These are phyloP conservation scores for Sesamia nonagrioides DNA, from an alignment of 1,140 invertebrate genomes.

Conservation along the genomic window DNA sequence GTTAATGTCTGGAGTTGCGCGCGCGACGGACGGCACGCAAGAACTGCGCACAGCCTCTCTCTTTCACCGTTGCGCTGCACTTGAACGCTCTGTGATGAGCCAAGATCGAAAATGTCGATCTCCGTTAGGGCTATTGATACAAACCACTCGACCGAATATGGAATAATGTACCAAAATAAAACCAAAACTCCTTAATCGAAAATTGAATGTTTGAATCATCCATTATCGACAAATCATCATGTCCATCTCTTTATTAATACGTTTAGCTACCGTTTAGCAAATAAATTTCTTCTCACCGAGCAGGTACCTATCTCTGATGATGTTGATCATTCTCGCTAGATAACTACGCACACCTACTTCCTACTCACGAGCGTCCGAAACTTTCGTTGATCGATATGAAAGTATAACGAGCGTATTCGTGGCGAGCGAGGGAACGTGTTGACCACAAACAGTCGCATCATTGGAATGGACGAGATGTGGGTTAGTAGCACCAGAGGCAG, in stretches of 20 bases:
- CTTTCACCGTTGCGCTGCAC: slow-evolving; percentile 75
- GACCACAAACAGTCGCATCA: slow-evolving; percentile 80
- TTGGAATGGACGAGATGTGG: slow-evolving; percentile 76
- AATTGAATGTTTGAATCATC: slow-evolving; percentile 10
- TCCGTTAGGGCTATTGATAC: slow-evolving; percentile 54
- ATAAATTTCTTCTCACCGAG: slow-evolving; percentile 25
- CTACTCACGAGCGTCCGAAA: slow-evolving; percentile 70
- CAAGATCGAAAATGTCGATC: slow-evolving; percentile 58
- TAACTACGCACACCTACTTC: slow-evolving; percentile 62
- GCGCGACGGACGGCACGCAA: slow-evolving; percentile 64
- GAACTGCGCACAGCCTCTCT: slow-evolving; percentile 72
- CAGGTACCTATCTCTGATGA: slow-evolving; percentile 39
- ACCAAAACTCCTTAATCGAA: not conserved
- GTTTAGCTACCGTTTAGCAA: slow-evolving; percentile 5
- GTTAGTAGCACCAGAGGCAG: slow-evolving; percentile 79
- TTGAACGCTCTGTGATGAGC: slow-evolving; percentile 64
- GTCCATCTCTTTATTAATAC: slow-evolving; percentile 15
- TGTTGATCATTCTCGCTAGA: slow-evolving; percentile 48
- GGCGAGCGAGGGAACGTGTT: slow-evolving; percentile 62
- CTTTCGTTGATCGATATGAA: slow-evolving; percentile 83
- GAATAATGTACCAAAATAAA: slow-evolving; percentile 13
- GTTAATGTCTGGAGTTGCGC: slow-evolving; percentile 62
- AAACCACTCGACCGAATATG: slow-evolving; percentile 37
- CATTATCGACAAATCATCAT: slow-evolving; percentile 6
- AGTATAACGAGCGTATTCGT: slow-evolving; percentile 82